Evolutionary conservation across 2,797 vertebrate species (phyloP).

Genomic region (Vireo griseus): DNA sequence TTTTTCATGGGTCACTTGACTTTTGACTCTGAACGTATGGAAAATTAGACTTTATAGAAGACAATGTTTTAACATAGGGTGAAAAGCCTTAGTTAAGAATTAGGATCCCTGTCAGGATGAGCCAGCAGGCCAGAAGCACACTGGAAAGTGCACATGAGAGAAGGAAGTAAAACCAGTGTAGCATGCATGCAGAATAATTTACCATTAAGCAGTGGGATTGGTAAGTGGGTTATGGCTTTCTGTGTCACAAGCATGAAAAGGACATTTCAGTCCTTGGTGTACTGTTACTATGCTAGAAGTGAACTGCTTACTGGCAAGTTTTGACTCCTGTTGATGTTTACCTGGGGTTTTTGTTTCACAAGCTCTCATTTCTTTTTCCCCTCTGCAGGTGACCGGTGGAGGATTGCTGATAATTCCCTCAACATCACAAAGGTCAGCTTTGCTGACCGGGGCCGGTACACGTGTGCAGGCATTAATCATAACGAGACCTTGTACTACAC

Average conservation of each 20-base stretch:
- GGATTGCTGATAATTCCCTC: slow-evolving; percentile 76
- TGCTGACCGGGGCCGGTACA: slow-evolving; percentile 89
- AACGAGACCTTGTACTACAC: slow-evolving; percentile 75
- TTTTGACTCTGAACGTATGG: background rate
- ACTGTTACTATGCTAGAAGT: background rate
- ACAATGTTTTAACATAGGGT: background rate
- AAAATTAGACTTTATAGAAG: background rate
- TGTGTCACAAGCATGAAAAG: background rate
- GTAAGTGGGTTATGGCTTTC: background rate
- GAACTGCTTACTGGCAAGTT: background rate
- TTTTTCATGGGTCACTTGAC: slow-evolving; percentile 3
- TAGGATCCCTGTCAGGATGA: background rate
- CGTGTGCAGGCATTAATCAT: slow-evolving; percentile 69
- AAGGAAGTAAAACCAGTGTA: background rate
- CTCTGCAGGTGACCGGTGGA: slow-evolving; percentile 83
- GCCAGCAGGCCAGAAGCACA: background rate
- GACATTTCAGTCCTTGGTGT: background rate
- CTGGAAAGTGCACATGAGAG: background rate
- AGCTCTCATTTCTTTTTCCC: slow-evolving; percentile 15
- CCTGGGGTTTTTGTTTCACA: background rate
- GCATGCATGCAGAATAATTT: background rate
- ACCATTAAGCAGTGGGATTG: background rate
- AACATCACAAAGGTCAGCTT: slow-evolving; percentile 88
- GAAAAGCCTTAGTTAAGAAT: background rate
- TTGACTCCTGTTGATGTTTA: background rate